phyloP scores from a whole-genome alignment of 2,888 invertebrate genomes.

The Argyra leucocephala region DNA sequence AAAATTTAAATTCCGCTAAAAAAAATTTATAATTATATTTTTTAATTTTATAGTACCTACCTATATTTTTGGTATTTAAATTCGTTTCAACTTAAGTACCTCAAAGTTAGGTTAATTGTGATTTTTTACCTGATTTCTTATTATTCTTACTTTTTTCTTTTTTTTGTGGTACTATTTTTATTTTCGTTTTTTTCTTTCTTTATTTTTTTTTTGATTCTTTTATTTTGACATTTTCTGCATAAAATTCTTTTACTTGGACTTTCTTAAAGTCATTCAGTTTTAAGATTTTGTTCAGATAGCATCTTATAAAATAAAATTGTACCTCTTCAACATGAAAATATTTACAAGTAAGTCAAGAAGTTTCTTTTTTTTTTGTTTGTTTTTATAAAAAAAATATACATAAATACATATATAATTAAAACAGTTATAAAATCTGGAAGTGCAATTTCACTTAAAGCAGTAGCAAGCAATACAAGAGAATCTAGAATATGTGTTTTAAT shows the following conservation, averaged over 20 bases:
- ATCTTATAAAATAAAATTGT: constrained; percentile 21
- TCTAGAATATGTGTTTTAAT: no score
- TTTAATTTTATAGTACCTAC: no score
- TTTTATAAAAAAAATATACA: not conserved
- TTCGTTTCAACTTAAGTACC: no score
- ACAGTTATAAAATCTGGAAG: not conserved
- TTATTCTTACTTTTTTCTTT: not conserved
- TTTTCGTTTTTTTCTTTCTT: not conserved
- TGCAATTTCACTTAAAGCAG: no score
- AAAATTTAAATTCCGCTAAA: no score
- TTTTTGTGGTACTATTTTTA: not conserved
- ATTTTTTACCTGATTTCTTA: not conserved
- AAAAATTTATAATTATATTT: no score
- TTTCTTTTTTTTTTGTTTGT: not conserved
- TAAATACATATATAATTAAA: not conserved
- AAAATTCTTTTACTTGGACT: constrained; percentile 38
- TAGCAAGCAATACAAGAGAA: no score
- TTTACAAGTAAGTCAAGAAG: constrained; percentile 14
- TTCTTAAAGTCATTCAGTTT: constrained; percentile 38
- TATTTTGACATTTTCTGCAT: constrained; percentile 26
- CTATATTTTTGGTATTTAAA: no score
- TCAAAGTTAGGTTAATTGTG: no score
- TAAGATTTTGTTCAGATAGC: constrained; percentile 29
- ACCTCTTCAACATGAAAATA: constrained; percentile 13
- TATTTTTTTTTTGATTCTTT: not conserved